Base-by-base conservation (phyloP, 35 echinoderm and acorn worm species). In the Heliocidaris erythrogramma region DNA sequence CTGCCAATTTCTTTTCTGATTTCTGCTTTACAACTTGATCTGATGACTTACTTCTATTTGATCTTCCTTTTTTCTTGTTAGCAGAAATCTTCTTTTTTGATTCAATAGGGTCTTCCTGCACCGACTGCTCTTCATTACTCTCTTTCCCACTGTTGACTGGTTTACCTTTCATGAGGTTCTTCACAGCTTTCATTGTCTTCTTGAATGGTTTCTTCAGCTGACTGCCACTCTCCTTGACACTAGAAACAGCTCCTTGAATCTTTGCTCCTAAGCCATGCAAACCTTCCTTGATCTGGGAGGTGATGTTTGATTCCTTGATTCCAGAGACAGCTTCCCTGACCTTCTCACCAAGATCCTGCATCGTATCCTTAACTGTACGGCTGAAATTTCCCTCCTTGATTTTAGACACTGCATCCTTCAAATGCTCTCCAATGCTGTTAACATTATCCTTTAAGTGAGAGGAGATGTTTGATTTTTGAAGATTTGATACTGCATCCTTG, bases 231-330 rank as follows among this genome's bases (percentile, higher is more conserved):
- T 92, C 29, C 30, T 49, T 49, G 48, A 92, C 17, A n/a, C 47
- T 48, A 52, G 91, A 92, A 30, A 92, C 21, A n/a, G 91, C 91
- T 48, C 48, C 91, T 48, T 92, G 91, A 92, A 92, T 59, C 31
- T 92, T 92, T 49, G 4, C 50, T 16, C 91, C 50, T 12, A 92
- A 30, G 48, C 47, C 48, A 47, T 92, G 91, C 29, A 92, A 49
- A 92, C 91, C n/a, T 59, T 92, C 31, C 49, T 59, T 92, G 49
- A 92, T 92, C 30, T 92, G 91, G 48, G 91, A 92, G 17, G 91
- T 92, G 30, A 92, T 92, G 32, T 92, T 92, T 13, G 48, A 52
- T 48, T 92, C 48, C 30, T 92, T 32, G 21, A 92, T 24, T 27
- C 21, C 91, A 48, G 91, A 49, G n/a, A 59, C 91, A 59, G 49